Percentiles rank a stretch among this genome's conserved stretches.
Evolutionary conservation across 2,113 vertebrate genomes (phyloP).

Genomic region (Alosa alosa): DNA sequence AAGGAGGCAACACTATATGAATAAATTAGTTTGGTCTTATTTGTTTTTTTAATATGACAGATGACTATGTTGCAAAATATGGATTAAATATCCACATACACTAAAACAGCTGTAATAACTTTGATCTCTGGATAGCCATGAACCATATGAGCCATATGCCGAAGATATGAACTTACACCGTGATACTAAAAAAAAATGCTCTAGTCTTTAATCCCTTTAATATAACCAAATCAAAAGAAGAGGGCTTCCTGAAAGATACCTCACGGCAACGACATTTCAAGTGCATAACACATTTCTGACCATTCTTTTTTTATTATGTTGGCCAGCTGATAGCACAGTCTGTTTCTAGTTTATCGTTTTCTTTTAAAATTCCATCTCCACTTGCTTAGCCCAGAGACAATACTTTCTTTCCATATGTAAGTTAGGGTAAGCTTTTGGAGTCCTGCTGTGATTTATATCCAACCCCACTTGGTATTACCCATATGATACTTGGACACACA

Average conservation of each 20-base stretch:
- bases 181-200: background rate
- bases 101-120: background rate
- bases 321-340: slow-evolving; percentile 2
- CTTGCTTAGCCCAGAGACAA: background rate
- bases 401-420: background rate
- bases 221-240: background rate
- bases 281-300: background rate
- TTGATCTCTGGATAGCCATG: background rate
- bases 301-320: slow-evolving; percentile 11
- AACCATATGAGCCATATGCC: background rate
- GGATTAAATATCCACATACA: background rate
- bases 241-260: background rate
- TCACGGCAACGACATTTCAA: background rate
- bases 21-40: background rate
- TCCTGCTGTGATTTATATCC: background rate
- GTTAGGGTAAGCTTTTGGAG: background rate
- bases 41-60: background rate
- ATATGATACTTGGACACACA: background rate
- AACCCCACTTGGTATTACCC: background rate
- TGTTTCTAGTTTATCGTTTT: slow-evolving; percentile 5
- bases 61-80: background rate
- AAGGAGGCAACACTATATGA: background rate
- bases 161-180: background rate
- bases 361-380: background rate
- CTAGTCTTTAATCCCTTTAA: background rate